Percentiles rank a stretch among this genome's conserved stretches.
Evolutionary conservation across 2,888 invertebrate genomes (phyloP).

Genomic region (Volucella bombylans): DNA sequence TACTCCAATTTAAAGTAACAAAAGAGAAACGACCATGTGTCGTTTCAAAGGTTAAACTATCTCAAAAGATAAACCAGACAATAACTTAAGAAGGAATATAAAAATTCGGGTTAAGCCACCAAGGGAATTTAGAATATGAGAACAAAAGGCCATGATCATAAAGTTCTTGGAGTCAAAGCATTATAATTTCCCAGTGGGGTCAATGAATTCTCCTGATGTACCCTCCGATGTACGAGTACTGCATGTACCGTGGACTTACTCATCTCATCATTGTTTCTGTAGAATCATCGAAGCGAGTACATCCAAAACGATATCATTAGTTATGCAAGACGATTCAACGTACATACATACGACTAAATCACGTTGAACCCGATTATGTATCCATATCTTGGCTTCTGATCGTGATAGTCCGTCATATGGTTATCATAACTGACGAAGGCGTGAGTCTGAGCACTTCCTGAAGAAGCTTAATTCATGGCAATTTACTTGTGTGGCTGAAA

Average conservation of each 20-base stretch:
- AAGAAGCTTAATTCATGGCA: background rate
- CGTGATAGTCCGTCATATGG: constrained; percentile 15
- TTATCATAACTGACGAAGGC: background rate
- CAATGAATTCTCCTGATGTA: constrained; percentile 24
- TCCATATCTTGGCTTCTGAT: constrained; percentile 23
- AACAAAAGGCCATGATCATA: constrained; percentile 31
- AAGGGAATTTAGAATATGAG: constrained; percentile 3
- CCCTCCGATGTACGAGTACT: constrained; percentile 1
- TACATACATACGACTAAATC: constrained; percentile 9
- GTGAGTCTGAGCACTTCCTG: constrained; percentile 5
- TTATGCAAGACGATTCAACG: constrained; percentile 58
- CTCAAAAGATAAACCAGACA: background rate
- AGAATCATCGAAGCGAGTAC: constrained; percentile 54
- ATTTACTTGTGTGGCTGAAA: constrained; percentile 9
- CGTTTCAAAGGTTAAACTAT: constrained; percentile 3
- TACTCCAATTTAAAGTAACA: constrained; percentile 6
- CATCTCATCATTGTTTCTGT: constrained; percentile 21
- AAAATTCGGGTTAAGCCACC: constrained; percentile 5
- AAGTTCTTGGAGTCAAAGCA: constrained; percentile 27
- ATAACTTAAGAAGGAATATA: background rate
- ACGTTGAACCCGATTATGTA: constrained; percentile 39
- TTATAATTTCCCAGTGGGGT: constrained; percentile 23
- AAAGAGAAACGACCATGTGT: background rate
- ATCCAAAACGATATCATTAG: constrained; percentile 50
- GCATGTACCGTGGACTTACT: background rate